Evolutionary conservation across 2,888 invertebrate genomes (phyloP).

Genomic region (Ectemnius lituratus): DNA sequence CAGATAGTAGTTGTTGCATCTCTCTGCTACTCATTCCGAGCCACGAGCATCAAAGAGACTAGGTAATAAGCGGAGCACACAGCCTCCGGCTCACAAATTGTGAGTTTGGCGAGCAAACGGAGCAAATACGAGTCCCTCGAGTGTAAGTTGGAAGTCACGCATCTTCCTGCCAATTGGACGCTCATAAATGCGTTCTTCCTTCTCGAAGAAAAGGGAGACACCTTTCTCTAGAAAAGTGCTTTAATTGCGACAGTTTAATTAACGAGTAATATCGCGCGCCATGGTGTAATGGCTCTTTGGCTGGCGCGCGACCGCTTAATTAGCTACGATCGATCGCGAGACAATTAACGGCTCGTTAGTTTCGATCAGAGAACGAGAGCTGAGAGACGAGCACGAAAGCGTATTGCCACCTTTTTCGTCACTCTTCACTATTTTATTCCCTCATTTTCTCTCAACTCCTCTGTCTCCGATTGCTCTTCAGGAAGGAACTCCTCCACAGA

Average conservation of each 20-base stretch:
- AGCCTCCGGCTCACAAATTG: constrained; percentile 26
- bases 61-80: constrained; percentile 27
- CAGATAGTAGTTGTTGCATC: background rate
- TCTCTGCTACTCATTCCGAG: background rate
- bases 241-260: constrained; percentile 14
- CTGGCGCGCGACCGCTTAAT: constrained; percentile 5
- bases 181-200: no score
- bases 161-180: no score
- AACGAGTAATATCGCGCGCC: constrained; percentile 9
- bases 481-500: no score
- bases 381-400: background rate
- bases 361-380: constrained; percentile 7
- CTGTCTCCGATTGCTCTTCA: background rate
- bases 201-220: no score
- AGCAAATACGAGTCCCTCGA: background rate
- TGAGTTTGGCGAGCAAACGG: constrained; percentile 25
- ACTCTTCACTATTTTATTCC: background rate
- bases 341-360: constrained; percentile 20
- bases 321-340: constrained; percentile 8
- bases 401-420: background rate
- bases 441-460: background rate
- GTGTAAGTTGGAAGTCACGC: background rate
- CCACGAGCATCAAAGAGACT: constrained; percentile 31
- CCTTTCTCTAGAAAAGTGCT: background rate
- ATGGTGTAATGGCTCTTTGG: background rate